Evolutionary conservation across 2,888 invertebrate genomes (phyloP), one percentile per base, ranked within the genome.

Genomic region (Heliconius hortense): DNA sequence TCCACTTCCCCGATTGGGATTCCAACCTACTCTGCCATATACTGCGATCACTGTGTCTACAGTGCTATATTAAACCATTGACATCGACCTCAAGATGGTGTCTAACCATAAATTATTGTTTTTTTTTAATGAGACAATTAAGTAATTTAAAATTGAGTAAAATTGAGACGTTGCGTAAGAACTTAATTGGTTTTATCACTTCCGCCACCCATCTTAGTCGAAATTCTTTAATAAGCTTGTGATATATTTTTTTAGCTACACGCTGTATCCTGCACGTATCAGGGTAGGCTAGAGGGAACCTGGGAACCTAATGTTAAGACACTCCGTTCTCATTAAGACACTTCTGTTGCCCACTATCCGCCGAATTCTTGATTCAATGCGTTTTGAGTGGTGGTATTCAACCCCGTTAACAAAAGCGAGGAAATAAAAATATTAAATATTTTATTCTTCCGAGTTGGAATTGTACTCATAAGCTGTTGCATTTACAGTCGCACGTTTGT

Each of bases 131-230:
- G 53, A 53, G 43, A 48, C 67, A 15, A 26, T 43, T 67, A 43
- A 67, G 67, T 43, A 26, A 67, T 43, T 26, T 26, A 43, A 43
- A 67, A 67, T 67, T 43, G 67, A 67, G 26, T 67, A 18, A 67
- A 67, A 67, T 67, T 26, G 26, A 26, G 39, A 7, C 15, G 67
- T 67, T 67, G 39, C 67, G 67, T 26, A 67, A 67, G 66, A 66
- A 39, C 24, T 24, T 39, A 66, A 43, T 39, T 66, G 66, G 66
- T 39, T 15, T 24, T 66, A 13, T 66, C 66, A 66, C 66, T 26
- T n/a, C n/a, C n/a, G 18, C 53, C n/a, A 53, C n/a, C 3, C 53
- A n/a, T 53, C 21, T 8, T 53, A 53, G n/a, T 53, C 10, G n/a
- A n/a, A 53, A n/a, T 53, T 53, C 53, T 53, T 21, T 21, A 18